A percentile compares a stretch with the other conserved stretches of the same genome.
Evolutionary conservation across 2,113 vertebrate genomes (phyloP).

Genomic region (Hyla sarda): DNA sequence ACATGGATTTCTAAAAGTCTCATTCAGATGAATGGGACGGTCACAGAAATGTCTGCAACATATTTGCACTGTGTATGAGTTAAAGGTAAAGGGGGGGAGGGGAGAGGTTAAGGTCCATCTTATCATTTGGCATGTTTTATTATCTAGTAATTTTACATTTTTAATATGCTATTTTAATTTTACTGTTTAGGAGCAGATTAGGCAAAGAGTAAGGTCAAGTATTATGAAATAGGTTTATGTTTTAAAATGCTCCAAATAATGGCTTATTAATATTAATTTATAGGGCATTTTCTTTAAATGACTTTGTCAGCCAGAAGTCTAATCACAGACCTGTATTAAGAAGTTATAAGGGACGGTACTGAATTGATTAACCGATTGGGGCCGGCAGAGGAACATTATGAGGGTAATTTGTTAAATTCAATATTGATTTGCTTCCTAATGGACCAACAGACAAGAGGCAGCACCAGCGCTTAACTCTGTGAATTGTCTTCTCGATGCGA

Average conservation of each 20-base stretch:
- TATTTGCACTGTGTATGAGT: no score
- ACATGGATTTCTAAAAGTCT: no score
- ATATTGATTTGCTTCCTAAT: constrained; percentile 33
- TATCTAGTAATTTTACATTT: background rate
- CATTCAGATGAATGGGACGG: no score
- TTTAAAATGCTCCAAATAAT: background rate
- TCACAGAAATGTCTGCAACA: no score
- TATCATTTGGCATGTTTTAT: background rate
- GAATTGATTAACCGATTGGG: constrained; percentile 17
- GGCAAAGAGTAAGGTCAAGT: background rate
- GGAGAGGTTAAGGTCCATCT: background rate
- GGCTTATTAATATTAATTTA: constrained; percentile 17
- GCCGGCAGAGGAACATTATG: background rate
- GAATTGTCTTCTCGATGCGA: background rate
- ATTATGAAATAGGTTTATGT: background rate
- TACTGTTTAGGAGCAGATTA: background rate
- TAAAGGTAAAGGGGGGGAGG: no score
- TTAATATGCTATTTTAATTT: background rate
- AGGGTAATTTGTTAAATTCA: constrained; percentile 18
- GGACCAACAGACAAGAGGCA: constrained; percentile 14
- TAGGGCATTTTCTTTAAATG: background rate
- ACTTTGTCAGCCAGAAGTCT: background rate
- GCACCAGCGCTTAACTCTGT: background rate
- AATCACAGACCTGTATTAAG: background rate
- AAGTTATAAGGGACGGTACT: background rate